Percentiles rank a stretch among this genome's conserved stretches.
Conservation (phyloP, 2,797 vertebrate species). For the Sebastes minor region DNA sequence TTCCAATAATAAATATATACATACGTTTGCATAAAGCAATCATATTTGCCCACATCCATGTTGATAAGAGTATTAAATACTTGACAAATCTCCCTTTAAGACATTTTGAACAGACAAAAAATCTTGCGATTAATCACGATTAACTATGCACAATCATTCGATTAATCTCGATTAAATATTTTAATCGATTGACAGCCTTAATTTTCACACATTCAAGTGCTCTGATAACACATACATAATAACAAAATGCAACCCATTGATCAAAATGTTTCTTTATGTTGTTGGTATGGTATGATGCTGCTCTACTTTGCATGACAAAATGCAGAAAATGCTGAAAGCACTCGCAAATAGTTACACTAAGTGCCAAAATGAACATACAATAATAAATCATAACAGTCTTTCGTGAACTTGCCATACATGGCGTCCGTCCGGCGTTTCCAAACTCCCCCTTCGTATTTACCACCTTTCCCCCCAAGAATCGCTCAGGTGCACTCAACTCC, state of each 20-base stretch:
- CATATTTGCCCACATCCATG: no score
- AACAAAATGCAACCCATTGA: neutral
- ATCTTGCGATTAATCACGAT: no score
- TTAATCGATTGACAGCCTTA: no score
- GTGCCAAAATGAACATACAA: neutral
- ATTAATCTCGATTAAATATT: no score
- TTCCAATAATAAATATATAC: no score
- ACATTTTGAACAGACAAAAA: no score
- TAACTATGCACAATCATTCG: no score
- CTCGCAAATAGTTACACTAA: neutral
- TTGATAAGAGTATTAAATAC: no score
- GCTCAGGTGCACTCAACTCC: neutral
- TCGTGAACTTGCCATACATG: neutral
- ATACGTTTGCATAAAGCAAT: no score
- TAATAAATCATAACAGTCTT: neutral
- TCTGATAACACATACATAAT: neutral
- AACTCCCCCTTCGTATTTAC: neutral
- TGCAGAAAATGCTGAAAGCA: neutral
- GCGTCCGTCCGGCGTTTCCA: accelerated
- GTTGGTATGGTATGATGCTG: neutral
- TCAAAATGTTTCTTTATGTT: neutral
- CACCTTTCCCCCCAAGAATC: neutral
- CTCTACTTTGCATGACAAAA: neutral
- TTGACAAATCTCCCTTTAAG: no score
- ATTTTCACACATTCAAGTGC: neutral